Percentiles rank a stretch among this genome's conserved stretches.
Conservation (phyloP, 2,113 vertebrate genomes). For the Porphyrio hochstetteri region DNA sequence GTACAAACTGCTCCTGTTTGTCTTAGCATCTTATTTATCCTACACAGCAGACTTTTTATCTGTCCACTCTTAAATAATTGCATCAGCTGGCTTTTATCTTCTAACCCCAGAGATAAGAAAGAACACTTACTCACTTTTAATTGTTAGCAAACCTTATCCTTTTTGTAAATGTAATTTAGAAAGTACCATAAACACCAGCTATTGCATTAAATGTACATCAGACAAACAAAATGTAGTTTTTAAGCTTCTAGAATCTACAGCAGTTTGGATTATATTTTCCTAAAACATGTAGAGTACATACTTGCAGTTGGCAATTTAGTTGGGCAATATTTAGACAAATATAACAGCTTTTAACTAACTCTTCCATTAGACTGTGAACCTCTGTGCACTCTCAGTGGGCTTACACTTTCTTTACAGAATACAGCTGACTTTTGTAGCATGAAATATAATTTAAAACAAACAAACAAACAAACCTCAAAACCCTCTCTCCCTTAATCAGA, state of each 20-base stretch:
- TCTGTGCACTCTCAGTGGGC: not conserved
- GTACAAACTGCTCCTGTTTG: not conserved
- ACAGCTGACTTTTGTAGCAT: rapidly evolving
- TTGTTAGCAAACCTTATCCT: not conserved
- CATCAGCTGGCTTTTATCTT: not conserved
- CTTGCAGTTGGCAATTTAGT: not conserved
- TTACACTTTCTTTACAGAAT: not conserved
- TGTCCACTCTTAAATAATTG: not conserved
- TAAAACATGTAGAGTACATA: not conserved
- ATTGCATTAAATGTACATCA: not conserved
- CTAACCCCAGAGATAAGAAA: not conserved
- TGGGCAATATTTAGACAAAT: not conserved
- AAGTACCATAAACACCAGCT: not conserved
- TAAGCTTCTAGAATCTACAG: not conserved
- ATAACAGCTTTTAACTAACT: not conserved
- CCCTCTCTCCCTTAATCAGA: not conserved
- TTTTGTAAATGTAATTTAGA: not conserved
- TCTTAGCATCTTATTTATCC: not conserved
- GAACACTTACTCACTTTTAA: not conserved
- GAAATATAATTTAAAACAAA: not conserved
- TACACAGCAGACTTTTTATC: not conserved
- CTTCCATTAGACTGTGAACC: not conserved
- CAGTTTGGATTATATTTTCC: not conserved
- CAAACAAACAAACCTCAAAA: not conserved
- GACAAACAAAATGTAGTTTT: not conserved